Conservation (phyloP, 2,888 invertebrate species). For the Cryptops parisi region DNA sequence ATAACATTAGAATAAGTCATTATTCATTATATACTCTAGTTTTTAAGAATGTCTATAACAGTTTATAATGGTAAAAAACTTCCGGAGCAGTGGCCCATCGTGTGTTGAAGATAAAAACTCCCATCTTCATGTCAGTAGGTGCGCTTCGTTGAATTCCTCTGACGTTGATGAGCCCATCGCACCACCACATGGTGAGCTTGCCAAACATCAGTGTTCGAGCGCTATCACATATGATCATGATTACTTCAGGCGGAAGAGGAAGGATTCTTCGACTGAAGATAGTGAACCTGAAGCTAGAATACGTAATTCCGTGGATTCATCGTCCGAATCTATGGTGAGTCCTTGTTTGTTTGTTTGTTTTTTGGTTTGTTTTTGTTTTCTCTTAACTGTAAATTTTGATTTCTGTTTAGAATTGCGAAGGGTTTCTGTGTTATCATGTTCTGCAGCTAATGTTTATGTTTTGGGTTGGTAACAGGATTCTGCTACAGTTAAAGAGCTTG, state of each 20-base stretch:
- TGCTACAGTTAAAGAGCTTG: conserved; percentile 19
- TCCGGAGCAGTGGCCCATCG: background rate
- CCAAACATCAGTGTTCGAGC: conserved; percentile 2
- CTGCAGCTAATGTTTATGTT: background rate
- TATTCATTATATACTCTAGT: no score
- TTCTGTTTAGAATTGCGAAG: no score
- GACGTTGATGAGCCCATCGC: conserved; percentile 18
- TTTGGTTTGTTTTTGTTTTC: no score
- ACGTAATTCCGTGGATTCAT: conserved; percentile 20
- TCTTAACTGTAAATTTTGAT: no score
- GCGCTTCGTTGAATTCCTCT: conserved; percentile 17
- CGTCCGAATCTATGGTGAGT: conserved; percentile 19
- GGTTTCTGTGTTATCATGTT: background rate
- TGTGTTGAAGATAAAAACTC: background rate
- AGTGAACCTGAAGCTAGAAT: conserved; percentile 10
- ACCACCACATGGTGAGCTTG: conserved; percentile 11
- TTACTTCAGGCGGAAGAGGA: conserved; percentile 22
- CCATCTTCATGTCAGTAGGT: conserved; percentile 13
- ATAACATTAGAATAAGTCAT: no score
- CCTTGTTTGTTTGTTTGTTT: background rate
- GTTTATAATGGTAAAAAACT: background rate
- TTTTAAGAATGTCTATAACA: no score
- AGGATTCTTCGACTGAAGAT: conserved; percentile 15
- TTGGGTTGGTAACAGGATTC: conserved; percentile 15
- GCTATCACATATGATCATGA: conserved; percentile 24